Evolutionary conservation across 92 coral and sea anemone genomes (phyloP), one percentile per base, ranked within the genome.

Genomic region (Zoanthus sociatus): DNA sequence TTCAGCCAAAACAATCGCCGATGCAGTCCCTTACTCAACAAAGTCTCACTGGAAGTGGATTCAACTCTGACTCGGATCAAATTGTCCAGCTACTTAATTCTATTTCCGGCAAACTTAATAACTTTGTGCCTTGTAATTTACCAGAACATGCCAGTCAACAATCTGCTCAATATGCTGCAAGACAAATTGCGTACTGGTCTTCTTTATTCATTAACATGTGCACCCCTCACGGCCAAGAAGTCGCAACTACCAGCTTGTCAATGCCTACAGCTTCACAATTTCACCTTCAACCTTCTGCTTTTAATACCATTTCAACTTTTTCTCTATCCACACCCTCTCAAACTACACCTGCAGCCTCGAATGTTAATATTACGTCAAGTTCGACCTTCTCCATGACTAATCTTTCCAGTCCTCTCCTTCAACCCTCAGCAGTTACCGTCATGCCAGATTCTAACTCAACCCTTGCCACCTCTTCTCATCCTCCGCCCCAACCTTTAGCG

Each of bases 171-270:
- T 46, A 73, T 73, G 77, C 77, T 73, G 77, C 77, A 5, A 73
- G 77, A 73, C 77, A 73, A 53, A 46, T 73, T 42, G 77, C 77
- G 15, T 73, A 73, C 55, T 73, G 77, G 77, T 73, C 77, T 42
- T 73, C 78, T 5, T 42, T 73, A 10, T 73, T 73, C 55, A 32
- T 73, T 9, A 42, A 17, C 2, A 73, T 73, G 31, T 84, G 78
- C 17, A 68, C 14, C 73, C 73, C 73, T 68, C 73, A 68, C 30
- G 14, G 73, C 73, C 73, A 68, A 68, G 45, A 68, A 9, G 13
- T 68, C 4, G 73, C 73, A 68, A 42, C 45, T 42, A 68, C 73
- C 45, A 68, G 45, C 73, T 26, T 32, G 45, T 68, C 73, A 26
- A 68, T 32, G 73, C 26, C 73, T 15, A 68, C 73, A 68, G 73